These are phyloP conservation scores for Fistularia tabacaria DNA, from an alignment of 2,797 vertebrate genomes.

Conservation along the genomic window DNA sequence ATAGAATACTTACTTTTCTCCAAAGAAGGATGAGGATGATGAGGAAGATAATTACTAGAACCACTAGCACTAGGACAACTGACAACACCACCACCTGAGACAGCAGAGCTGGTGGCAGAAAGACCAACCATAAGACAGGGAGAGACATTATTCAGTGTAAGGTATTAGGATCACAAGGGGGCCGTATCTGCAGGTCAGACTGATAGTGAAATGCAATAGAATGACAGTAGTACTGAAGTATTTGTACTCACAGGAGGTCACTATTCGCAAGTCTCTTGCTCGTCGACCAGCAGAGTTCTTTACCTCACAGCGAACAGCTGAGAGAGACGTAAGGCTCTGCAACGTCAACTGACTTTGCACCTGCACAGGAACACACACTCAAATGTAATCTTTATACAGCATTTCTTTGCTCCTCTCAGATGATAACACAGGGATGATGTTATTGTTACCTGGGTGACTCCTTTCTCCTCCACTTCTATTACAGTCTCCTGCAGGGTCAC, in stretches of 20 bases:
- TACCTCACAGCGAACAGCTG: constrained; percentile 75
- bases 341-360: constrained; percentile 52
- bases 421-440: constrained; percentile 2
- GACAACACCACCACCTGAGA: constrained; percentile 85
- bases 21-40: constrained; percentile 85
- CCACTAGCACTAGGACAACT: constrained; percentile 80
- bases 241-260: constrained; percentile 33
- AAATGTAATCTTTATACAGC: background rate
- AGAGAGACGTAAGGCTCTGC: constrained; percentile 44
- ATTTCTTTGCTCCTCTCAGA: background rate
- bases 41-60: constrained; percentile 80
- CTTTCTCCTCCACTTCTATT: constrained; percentile 53
- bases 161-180: background rate
- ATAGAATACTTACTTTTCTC: constrained; percentile 78
- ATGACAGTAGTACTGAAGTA: background rate
- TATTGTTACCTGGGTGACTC: constrained; percentile 65
- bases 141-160: background rate
- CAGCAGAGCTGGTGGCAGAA: constrained; percentile 67
- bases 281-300: constrained; percentile 46
- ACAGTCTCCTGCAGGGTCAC: constrained; percentile 64
- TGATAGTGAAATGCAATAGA: background rate
- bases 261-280: constrained; percentile 48
- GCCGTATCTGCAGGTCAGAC: background rate
- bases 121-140: background rate
- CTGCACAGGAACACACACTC: constrained; percentile 31